Percentiles rank a stretch among this genome's conserved stretches.
Evolutionary conservation across 2,888 invertebrate species (phyloP).

Genomic region (Noctua fimbriata): DNA sequence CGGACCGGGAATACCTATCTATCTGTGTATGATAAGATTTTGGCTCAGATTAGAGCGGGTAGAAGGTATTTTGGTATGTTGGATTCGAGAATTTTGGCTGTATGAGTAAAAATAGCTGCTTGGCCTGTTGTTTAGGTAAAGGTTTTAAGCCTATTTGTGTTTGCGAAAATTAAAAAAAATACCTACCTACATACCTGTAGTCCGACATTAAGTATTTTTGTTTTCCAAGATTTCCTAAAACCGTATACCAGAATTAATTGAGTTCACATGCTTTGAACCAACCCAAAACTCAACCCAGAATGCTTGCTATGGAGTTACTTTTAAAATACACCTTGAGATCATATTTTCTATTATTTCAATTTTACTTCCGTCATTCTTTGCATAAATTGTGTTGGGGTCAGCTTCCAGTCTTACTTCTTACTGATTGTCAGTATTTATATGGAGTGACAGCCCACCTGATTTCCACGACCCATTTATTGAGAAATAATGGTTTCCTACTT

Average conservation of each 20-base stretch:
- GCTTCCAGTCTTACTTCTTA: neutral
- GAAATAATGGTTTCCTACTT: too few relatives aligned
- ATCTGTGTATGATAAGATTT: conserved; percentile 61
- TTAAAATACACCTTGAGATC: too few relatives aligned
- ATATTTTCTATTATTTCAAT: neutral
- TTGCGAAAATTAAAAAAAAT: neutral
- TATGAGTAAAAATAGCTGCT: conserved; percentile 1
- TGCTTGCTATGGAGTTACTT: too few relatives aligned
- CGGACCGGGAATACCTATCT: conserved; percentile 59
- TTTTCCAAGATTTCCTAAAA: too few relatives aligned
- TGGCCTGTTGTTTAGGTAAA: neutral
- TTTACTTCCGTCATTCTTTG: neutral
- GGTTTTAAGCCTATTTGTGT: neutral
- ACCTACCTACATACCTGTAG: too few relatives aligned
- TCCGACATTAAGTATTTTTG: too few relatives aligned
- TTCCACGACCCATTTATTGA: too few relatives aligned
- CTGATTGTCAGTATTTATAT: too few relatives aligned
- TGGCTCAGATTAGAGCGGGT: conserved; percentile 55
- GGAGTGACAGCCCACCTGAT: too few relatives aligned
- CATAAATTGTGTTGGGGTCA: neutral
- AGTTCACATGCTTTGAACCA: too few relatives aligned
- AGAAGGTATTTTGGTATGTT: conserved; percentile 37
- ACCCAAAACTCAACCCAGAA: too few relatives aligned
- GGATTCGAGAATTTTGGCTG: conserved; percentile 13
- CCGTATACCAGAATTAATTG: too few relatives aligned